Base-by-base conservation (phyloP, 2,113 vertebrate genomes). In the Mus pahari region DNA sequence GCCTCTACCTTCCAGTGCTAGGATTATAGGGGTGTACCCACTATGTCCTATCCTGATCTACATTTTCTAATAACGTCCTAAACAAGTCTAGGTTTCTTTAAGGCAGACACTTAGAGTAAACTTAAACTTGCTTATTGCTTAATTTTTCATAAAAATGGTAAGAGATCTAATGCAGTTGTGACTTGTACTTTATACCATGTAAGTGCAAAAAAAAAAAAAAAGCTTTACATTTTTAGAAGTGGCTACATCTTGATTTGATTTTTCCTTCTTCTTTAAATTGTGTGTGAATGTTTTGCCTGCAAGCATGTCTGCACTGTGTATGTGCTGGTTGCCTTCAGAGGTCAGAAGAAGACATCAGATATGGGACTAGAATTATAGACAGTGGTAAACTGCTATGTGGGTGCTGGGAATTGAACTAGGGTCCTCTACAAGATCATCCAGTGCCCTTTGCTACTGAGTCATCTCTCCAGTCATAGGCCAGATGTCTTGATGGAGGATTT, bases 91-190 rank as follows among this genome's bases (percentile, higher is more conserved):
- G 64, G 39, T 96, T 74, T 9, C n/a, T 31, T 19, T 68, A 94
- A 60, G 53, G 71, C 31, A 78, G 60, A 58, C 83, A 9, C 74
- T 93, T 92, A 68, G 1, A 83, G 45, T 77, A 90, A 62, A 86
- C 24, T 94, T 95, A 77, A 89, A 87, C 14, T 92, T 73, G n/a
- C 60, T 82, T 93, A 91, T 66, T 91, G 86, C 79, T n/a, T 86
- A 62, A 17, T n/a, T 86, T 95, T 93, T 97, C 31, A 26, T 83
- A 48, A 53, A 92, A 86, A n/a, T n/a, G 22, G 1, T 94, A 45
- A n/a, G 31, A 60, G 58, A 84, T 48, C 7, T 89, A 60, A 53
- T 86, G 31, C 53, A 74, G 39, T 79, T 90, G 31, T 75, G 50
- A 55, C 19, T 42, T 95, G 22, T 92, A n/a, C 45, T 93, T 94